phyloP scores from a whole-genome alignment of 2,113 vertebrate species.

The Lophotis ruficrista region DNA sequence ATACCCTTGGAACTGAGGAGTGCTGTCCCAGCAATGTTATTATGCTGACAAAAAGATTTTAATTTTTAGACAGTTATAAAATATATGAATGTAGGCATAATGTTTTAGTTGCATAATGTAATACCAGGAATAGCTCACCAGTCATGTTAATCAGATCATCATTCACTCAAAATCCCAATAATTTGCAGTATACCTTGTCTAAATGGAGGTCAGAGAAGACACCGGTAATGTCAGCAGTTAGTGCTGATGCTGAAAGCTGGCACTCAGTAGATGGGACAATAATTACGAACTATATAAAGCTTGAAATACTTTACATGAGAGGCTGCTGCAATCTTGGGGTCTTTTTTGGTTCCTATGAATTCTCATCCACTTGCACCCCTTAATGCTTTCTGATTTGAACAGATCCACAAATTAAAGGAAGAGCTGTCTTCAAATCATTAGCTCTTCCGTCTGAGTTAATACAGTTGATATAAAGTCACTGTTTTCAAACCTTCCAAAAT shows the following conservation, averaged over 20 bases:
- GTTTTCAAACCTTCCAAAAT: neutral
- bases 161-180: slow-evolving; percentile 33
- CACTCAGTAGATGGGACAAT: neutral
- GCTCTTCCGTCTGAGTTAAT: neutral
- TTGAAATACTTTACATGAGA: neutral
- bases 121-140: slow-evolving; percentile 35
- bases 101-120: slow-evolving; percentile 39
- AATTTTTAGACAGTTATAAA: slow-evolving; percentile 43
- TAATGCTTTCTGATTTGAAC: neutral
- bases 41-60: slow-evolving; percentile 45
- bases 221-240: neutral
- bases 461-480: neutral
- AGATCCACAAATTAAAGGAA: neutral
- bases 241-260: neutral
- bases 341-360: neutral
- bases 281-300: neutral
- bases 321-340: neutral
- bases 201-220: neutral
- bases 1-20: slow-evolving; percentile 61
- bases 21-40: slow-evolving; percentile 23
- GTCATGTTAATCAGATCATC: slow-evolving; percentile 37
- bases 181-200: neutral
- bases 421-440: neutral
- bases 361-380: neutral
- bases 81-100: slow-evolving; percentile 31